A percentile compares a stretch with the other conserved stretches of the same genome.
These are phyloP conservation scores for Limnothrissa miodon DNA, from an alignment of 2,113 vertebrate species.

Conservation along the genomic window DNA sequence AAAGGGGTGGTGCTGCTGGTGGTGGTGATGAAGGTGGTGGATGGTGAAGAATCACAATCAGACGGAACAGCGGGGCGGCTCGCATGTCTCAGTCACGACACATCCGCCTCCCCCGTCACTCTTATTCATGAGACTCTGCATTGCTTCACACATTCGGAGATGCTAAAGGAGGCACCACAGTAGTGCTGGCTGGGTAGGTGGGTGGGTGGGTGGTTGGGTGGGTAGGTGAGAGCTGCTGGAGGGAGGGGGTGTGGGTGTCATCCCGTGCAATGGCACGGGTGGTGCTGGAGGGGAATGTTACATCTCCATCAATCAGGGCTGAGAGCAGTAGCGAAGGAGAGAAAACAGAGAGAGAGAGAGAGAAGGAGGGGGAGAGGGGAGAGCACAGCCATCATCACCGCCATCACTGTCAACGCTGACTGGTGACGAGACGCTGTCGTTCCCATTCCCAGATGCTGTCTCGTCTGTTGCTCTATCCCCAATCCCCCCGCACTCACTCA, in stretches of 20 bases:
- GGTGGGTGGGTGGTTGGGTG: not conserved
- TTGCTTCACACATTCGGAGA: conserved; percentile 23
- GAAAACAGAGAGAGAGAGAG: not conserved
- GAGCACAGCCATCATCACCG: not conserved
- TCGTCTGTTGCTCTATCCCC: not conserved
- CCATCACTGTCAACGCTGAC: conserved; percentile 24
- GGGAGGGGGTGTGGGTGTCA: too few relatives aligned
- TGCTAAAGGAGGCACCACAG: conserved; percentile 27
- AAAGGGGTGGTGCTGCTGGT: not conserved
- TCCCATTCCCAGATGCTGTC: conserved; percentile 39
- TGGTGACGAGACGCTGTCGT: conserved; percentile 21
- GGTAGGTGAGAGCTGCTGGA: not conserved
- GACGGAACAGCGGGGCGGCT: not conserved
- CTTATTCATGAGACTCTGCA: conserved; percentile 28
- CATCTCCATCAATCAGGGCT: not conserved
- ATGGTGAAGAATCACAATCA: not conserved
- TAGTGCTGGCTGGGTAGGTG: not conserved
- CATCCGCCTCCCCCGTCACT: conserved; percentile 26
- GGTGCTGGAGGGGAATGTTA: not conserved
- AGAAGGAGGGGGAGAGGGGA: not conserved
- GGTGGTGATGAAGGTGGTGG: not conserved
- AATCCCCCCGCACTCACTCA: not conserved
- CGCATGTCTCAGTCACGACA: not conserved
- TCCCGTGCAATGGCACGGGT: too few relatives aligned
- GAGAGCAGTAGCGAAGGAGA: not conserved